These are phyloP conservation scores for Crossaster papposus DNA, from an alignment of 53 echinoderm and acorn worm genomes.

Conservation along the genomic window DNA sequence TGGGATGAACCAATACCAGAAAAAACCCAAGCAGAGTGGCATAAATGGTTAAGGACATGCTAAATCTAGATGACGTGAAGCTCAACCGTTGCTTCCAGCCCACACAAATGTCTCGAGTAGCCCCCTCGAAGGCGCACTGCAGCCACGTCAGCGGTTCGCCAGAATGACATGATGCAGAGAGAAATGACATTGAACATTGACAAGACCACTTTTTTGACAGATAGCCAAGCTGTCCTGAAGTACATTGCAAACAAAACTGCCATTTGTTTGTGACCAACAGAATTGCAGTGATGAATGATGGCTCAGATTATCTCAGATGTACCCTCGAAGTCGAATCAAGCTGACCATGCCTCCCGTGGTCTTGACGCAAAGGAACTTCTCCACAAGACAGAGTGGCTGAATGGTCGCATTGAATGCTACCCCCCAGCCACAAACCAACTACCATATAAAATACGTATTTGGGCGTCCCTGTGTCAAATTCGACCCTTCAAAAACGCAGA, in stretches of 20 bases:
- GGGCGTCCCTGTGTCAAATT: no score
- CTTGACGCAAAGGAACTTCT: not conserved
- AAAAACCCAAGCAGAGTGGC: not conserved
- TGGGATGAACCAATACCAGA: slow-evolving; percentile 73
- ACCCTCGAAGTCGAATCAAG: not conserved
- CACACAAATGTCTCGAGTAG: not conserved
- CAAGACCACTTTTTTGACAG: no score
- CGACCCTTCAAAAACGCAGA: no score
- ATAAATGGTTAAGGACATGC: slow-evolving; percentile 62
- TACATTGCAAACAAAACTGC: not conserved
- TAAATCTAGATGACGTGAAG: slow-evolving; percentile 22
- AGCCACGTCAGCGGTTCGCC: no score
- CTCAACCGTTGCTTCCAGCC: slow-evolving; percentile 65
- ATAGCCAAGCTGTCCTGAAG: not conserved
- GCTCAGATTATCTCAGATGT: not conserved
- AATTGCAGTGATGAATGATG: not conserved
- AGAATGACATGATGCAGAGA: no score
- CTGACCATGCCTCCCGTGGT: slow-evolving; percentile 13
- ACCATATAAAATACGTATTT: no score
- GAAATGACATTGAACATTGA: no score
- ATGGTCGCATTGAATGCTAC: no score
- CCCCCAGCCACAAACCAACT: no score
- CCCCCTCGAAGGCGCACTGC: not conserved
- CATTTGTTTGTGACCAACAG: not conserved
- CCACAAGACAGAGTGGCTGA: slow-evolving; percentile 7